These are phyloP conservation scores for Amazona vittata DNA, from an alignment of 2,113 vertebrate species.

Conservation along the genomic window DNA sequence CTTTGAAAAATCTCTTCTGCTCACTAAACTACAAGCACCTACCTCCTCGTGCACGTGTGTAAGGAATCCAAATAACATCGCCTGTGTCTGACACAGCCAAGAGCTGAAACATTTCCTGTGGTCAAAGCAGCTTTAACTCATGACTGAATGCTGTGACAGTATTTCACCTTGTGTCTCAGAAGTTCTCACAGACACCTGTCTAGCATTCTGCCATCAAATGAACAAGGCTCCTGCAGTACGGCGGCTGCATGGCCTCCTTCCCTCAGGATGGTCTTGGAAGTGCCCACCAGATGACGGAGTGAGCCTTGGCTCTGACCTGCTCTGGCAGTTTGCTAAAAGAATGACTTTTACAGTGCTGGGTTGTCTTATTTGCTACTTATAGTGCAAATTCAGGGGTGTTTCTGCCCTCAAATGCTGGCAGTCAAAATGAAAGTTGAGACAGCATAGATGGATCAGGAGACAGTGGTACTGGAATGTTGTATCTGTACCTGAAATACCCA, in stretches of 20 bases:
- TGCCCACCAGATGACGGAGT: neutral
- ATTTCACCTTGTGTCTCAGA: neutral
- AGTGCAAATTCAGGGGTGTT: neutral
- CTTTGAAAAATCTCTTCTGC: neutral
- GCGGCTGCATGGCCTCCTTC: neutral
- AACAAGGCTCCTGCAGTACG: neutral
- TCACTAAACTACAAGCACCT: neutral
- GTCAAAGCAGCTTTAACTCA: neutral
- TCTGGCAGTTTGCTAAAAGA: neutral
- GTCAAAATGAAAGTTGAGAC: neutral
- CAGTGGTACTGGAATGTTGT: neutral
- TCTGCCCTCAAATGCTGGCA: neutral
- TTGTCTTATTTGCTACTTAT: neutral
- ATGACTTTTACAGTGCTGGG: neutral
- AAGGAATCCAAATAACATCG: neutral
- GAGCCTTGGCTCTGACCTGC: neutral
- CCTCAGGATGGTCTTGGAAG: neutral
- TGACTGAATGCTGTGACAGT: neutral
- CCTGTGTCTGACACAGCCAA: neutral
- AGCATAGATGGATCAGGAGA: neutral
- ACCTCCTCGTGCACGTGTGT: neutral
- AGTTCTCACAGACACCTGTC: neutral
- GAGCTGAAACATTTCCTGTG: neutral
- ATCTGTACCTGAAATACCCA: neutral
- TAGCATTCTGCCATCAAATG: neutral